Conservation (phyloP, 2,888 invertebrate species). For the Trachelus iudaicus region DNA sequence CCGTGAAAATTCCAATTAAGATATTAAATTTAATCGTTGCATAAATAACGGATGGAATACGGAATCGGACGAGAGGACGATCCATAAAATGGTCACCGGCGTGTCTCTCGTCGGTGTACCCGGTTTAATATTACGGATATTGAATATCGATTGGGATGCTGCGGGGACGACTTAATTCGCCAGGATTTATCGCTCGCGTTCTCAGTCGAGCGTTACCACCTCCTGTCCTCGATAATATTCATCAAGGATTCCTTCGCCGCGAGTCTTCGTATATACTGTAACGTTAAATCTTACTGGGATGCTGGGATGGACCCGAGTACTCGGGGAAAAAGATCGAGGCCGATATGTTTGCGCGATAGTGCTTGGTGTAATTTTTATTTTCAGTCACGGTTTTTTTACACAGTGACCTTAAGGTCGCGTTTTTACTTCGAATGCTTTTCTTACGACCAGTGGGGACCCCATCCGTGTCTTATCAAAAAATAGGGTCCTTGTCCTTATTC, state of each 20-base stretch:
- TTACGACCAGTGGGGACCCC: too few species aligned
- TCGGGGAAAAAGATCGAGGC: too few species aligned
- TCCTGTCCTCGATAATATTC: slow-evolving; percentile 23
- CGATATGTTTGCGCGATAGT: too few species aligned
- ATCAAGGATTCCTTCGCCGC: slow-evolving; percentile 17
- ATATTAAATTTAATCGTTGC: slow-evolving; percentile 24
- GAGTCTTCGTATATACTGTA: too few species aligned
- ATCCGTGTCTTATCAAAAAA: too few species aligned
- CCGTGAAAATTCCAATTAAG: slow-evolving; percentile 22
- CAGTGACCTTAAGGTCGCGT: too few species aligned
- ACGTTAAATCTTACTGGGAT: too few species aligned
- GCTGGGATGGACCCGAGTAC: too few species aligned
- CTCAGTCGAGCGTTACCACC: not conserved
- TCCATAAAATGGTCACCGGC: slow-evolving; percentile 11
- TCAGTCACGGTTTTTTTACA: too few species aligned
- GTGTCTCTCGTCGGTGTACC: slow-evolving; percentile 5
- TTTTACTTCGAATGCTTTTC: too few species aligned
- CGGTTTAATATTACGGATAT: slow-evolving; percentile 34
- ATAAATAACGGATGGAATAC: slow-evolving; percentile 28
- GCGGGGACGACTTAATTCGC: slow-evolving; percentile 35
- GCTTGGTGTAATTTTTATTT: too few species aligned
- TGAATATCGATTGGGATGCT: slow-evolving; percentile 37
- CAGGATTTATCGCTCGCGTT: slow-evolving; percentile 28
- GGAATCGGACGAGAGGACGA: slow-evolving; percentile 12
- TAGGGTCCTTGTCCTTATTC: too few species aligned